phyloP scores from a whole-genome alignment of 2,888 invertebrate species.

The Dolichomitus sp. region DNA sequence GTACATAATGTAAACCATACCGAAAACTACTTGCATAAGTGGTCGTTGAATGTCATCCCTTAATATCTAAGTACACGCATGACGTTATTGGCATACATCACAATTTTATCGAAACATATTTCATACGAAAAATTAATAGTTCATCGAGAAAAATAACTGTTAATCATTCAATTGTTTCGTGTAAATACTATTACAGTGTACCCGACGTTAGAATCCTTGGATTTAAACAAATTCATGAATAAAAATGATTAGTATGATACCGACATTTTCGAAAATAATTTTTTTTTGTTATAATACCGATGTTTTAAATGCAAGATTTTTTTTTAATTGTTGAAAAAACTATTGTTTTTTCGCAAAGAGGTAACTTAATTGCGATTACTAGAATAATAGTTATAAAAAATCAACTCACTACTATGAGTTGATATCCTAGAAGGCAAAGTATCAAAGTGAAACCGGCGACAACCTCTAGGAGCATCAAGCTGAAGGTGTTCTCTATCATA shows the following conservation, averaged over 20 bases:
- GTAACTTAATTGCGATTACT: background rate
- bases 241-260: too few species aligned
- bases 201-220: too few species aligned
- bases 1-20: conserved; percentile 25
- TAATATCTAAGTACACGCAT: conserved; percentile 15
- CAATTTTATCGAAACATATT: background rate
- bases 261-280: too few species aligned
- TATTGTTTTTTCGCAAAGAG: background rate
- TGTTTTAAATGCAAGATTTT: too few species aligned
- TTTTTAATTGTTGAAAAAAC: background rate
- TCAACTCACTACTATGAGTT: conserved; percentile 42
- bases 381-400: background rate
- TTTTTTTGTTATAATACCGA: too few species aligned
- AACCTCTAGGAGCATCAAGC: conserved; percentile 47
- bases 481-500: conserved; percentile 40
- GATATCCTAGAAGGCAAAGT: conserved; percentile 41
- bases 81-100: background rate
- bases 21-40: conserved; percentile 9
- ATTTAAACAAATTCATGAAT: too few species aligned
- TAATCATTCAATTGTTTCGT: background rate
- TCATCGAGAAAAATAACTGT: background rate
- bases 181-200: too few species aligned
- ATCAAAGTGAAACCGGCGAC: conserved; percentile 27
- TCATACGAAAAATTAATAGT: background rate
- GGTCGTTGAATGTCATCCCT: conserved; percentile 31